Percentiles rank a stretch among this genome's conserved stretches.
Evolutionary conservation across 2,888 invertebrate species (phyloP).

Genomic region (Cataglyphis albicans): DNA sequence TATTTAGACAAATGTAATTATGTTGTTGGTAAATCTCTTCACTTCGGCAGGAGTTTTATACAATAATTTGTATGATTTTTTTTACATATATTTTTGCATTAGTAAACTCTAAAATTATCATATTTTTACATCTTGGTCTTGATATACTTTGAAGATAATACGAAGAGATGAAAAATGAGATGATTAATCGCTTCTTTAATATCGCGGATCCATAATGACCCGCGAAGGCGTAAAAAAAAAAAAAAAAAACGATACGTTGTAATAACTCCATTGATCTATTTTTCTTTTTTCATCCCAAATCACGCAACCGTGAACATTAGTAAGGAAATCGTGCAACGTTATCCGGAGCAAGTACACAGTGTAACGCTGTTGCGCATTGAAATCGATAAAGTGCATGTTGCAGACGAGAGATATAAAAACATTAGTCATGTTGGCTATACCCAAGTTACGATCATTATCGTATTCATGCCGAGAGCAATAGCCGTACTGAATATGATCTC

Average conservation of each 20-base stretch:
- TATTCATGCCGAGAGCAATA: constrained; percentile 28
- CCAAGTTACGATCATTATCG: constrained; percentile 37
- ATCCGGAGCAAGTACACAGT: not conserved
- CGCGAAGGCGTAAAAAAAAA: constrained; percentile 26
- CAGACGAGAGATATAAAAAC: constrained; percentile 39
- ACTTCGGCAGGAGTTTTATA: not conserved
- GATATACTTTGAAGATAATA: not conserved
- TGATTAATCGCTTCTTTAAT: constrained; percentile 50
- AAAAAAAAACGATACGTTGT: constrained; percentile 24
- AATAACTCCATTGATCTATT: constrained; percentile 44
- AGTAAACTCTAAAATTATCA: not conserved
- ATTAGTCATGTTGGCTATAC: constrained; percentile 17
- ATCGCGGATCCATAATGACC: constrained; percentile 26
- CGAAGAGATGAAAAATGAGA: not conserved
- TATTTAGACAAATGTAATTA: not conserved
- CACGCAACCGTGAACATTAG: constrained; percentile 34
- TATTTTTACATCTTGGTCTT: not conserved
- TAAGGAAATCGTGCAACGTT: constrained; percentile 36
- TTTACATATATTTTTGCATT: not conserved
- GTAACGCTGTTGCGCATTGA: constrained; percentile 47
- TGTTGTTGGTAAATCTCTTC: not conserved
- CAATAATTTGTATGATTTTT: not conserved
- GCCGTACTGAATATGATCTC: constrained; percentile 38
- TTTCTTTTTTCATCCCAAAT: constrained; percentile 18
- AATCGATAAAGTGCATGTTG: constrained; percentile 48